Evolutionary conservation across 2,113 vertebrate species (phyloP).

Genomic region (Colius striatus): DNA sequence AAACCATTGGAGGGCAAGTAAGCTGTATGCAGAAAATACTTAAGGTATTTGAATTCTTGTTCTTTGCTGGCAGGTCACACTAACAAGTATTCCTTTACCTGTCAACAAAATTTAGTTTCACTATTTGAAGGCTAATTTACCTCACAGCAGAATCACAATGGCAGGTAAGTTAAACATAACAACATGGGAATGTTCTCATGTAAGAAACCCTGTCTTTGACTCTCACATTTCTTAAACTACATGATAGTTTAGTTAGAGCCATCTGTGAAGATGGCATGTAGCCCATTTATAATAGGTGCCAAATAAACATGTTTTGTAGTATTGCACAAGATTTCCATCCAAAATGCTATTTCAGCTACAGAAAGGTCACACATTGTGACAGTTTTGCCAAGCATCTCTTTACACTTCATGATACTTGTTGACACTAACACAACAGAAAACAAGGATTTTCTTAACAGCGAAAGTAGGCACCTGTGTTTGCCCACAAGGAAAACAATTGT

Average conservation of each 20-base stretch:
- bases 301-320: conserved; percentile 1
- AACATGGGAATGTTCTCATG: not conserved
- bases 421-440: not conserved
- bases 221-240: not conserved
- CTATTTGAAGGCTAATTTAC: not conserved
- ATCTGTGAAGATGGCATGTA: conserved; percentile 10
- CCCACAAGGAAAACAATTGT: not conserved
- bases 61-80: not conserved
- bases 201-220: not conserved
- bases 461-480: not conserved
- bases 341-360: not conserved
- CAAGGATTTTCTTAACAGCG: not conserved
- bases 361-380: not conserved
- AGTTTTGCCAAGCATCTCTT: conserved; percentile 5
- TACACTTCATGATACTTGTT: not conserved
- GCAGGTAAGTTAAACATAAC: not conserved
- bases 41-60: not conserved
- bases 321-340: no score
- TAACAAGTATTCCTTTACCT: not conserved
- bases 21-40: not conserved
- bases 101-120: not conserved
- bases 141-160: not conserved
- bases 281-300: conserved; percentile 9
- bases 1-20: not conserved
- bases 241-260: not conserved